phyloP scores from a whole-genome alignment of 2,113 vertebrate species.

The Xenotilapia flavipinnis region DNA sequence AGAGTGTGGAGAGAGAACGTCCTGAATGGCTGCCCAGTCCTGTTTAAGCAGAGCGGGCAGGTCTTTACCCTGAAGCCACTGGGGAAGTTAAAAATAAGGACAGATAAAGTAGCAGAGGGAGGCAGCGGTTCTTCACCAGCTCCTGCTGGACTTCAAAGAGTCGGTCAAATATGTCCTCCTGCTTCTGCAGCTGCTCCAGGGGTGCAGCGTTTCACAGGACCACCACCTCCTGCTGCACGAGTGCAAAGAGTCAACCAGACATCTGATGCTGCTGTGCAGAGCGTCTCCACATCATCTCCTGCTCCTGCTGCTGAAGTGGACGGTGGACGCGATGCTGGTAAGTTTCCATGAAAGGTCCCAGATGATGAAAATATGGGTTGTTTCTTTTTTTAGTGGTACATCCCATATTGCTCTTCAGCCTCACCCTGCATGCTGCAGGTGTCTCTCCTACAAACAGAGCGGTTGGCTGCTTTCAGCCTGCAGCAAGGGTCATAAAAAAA shows the following conservation, averaged over 20 bases:
- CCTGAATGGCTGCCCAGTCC: conserved; percentile 32
- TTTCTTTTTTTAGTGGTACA: not conserved
- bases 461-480: not conserved
- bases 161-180: not conserved
- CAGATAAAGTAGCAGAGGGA: not conserved
- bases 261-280: not conserved
- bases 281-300: not conserved
- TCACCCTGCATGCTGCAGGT: not conserved
- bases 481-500: not conserved
- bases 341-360: not conserved
- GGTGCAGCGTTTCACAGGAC: not conserved
- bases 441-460: not conserved
- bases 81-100: not conserved
- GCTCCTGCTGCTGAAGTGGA: not conserved
- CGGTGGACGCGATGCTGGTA: not conserved
- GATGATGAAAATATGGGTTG: not conserved
- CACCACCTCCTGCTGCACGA: rapidly evolving
- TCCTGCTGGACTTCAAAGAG: not conserved
- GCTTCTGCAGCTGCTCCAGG: not conserved
- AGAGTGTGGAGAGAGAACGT: conserved; percentile 25
- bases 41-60: conserved; percentile 30
- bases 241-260: not conserved
- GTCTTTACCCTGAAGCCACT: conserved; percentile 36
- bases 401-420: not conserved
- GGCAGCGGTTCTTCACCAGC: not conserved